Evolutionary conservation across 2,888 invertebrate species (phyloP).

Genomic region (Hydrotaea diabolus): DNA sequence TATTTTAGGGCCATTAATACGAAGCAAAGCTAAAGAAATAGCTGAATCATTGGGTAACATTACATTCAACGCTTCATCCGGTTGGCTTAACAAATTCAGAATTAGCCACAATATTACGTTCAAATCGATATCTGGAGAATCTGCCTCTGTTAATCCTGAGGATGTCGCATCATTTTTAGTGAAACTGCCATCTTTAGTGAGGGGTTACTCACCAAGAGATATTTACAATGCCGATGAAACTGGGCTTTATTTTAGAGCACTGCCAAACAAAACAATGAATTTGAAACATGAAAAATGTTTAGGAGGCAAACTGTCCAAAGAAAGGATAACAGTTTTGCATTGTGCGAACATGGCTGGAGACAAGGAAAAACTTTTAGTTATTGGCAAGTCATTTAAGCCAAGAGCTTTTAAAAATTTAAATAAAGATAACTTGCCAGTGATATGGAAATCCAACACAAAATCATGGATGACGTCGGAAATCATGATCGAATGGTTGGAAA

Average conservation of each 20-base stretch:
- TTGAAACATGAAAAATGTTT: conserved; percentile 9
- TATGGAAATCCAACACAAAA: conserved; percentile 29
- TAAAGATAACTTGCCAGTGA: conserved; percentile 9
- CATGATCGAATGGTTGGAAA: conserved; percentile 12
- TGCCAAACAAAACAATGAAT: conserved; percentile 22
- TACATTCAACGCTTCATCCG: neutral
- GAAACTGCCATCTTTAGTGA: conserved; percentile 27
- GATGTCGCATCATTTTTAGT: conserved; percentile 28
- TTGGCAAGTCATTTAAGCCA: neutral
- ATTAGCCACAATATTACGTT: conserved; percentile 5
- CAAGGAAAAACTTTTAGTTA: conserved; percentile 3
- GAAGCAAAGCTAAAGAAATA: conserved; percentile 24
- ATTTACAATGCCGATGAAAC: conserved; percentile 33
- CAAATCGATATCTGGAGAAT: neutral
- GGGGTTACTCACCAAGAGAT: conserved; percentile 12
- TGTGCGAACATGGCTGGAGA: conserved; percentile 10
- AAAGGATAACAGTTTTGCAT: conserved; percentile 19
- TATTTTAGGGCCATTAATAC: neutral
- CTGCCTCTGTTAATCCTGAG: neutral
- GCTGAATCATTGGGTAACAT: neutral
- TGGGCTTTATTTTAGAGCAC: conserved; percentile 20
- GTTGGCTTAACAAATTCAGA: conserved; percentile 23
- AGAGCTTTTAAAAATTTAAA: no score
- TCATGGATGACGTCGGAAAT: conserved; percentile 5
- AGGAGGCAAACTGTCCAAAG: conserved; percentile 23